These are phyloP conservation scores for Lagothrix lagotricha DNA, from an alignment of 2,797 vertebrate genomes.

Conservation along the genomic window DNA sequence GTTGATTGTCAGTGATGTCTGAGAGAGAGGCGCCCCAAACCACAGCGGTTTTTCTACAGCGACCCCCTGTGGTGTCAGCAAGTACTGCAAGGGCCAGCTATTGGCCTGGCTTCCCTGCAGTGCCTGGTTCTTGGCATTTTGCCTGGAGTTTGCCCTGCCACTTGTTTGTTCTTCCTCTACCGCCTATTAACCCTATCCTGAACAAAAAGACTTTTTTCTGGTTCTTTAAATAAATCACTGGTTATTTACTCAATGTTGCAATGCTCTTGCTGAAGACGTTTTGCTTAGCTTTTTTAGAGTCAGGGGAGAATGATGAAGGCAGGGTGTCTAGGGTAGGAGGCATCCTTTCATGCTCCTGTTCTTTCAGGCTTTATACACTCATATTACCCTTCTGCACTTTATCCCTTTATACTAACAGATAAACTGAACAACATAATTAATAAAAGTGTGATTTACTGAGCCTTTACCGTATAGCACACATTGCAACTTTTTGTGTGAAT, in stretches of 20 bases:
- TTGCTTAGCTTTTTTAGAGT: not conserved
- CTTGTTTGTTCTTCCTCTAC: not conserved
- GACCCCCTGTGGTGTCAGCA: not conserved
- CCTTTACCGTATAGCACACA: not conserved
- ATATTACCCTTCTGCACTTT: not conserved
- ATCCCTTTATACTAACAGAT: not conserved
- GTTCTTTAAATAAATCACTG: not conserved
- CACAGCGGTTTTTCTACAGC: not conserved
- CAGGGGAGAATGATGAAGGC: not conserved
- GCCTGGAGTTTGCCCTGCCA: not conserved
- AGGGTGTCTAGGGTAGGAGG: not conserved
- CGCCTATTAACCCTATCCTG: not conserved
- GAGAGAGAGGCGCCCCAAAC: not conserved
- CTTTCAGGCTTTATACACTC: not conserved
- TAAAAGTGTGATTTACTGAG: not conserved
- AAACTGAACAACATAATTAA: not conserved
- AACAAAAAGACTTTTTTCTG: not conserved
- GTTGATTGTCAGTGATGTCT: not conserved
- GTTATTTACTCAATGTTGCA: not conserved
- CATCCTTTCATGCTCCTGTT: not conserved
- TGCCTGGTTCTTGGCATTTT: not conserved
- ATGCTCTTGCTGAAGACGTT: not conserved
- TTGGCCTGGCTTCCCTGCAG: rapidly evolving
- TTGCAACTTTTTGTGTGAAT: not conserved
- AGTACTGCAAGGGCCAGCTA: not conserved